Evolutionary conservation across 2,113 vertebrate genomes (phyloP).

Genomic region (Leiothrix lutea): DNA sequence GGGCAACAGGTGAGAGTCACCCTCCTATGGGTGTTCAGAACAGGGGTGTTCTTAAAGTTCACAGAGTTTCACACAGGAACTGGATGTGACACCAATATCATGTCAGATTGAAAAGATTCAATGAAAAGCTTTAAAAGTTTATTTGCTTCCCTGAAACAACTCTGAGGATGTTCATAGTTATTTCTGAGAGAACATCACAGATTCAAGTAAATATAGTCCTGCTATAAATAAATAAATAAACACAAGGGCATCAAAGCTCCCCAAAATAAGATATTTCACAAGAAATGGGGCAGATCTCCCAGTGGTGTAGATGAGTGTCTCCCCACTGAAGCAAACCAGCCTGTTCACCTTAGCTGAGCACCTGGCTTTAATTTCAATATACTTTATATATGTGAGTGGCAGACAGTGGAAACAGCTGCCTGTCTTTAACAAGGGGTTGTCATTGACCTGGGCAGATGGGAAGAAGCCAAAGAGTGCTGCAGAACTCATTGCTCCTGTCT

Average conservation of each 20-base stretch:
- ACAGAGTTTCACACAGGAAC: neutral
- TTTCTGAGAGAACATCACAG: neutral
- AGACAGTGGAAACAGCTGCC: neutral
- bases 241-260: neutral
- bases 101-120: accelerated
- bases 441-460: neutral
- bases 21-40: neutral
- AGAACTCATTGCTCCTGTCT: neutral
- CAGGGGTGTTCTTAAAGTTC: neutral
- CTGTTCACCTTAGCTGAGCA: neutral
- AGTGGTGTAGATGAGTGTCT: neutral
- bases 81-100: neutral
- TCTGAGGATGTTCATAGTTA: neutral
- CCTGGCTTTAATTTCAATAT: neutral
- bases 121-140: neutral
- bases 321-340: neutral
- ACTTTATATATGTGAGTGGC: neutral
- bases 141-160: neutral
- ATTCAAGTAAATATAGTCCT: neutral
- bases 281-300: neutral
- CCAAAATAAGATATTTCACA: neutral
- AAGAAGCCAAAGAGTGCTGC: neutral
- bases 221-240: neutral
- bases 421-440: neutral
- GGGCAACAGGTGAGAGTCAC: too few species aligned